Conservation (phyloP, 30 jellyfish, hydroid and myxozoan species). For the Calvadosia cruxmelitensis region DNA sequence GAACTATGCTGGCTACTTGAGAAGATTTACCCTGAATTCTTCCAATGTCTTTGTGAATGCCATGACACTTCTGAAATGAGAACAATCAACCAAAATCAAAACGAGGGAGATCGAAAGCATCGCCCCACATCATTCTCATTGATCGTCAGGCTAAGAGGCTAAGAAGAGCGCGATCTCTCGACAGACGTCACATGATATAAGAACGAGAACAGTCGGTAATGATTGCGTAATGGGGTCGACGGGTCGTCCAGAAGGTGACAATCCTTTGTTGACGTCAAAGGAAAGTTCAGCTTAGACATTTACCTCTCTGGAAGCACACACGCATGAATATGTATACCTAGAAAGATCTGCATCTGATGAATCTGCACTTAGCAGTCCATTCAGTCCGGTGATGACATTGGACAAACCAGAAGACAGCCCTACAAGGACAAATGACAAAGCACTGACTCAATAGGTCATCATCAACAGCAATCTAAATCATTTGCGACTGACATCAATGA, state of each 20-base stretch:
- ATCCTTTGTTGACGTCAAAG: neutral
- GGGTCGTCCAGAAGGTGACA: conserved; percentile 25
- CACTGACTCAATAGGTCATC: neutral
- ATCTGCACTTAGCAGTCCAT: neutral
- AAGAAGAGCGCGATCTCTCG: too few species aligned
- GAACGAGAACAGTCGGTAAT: too few species aligned
- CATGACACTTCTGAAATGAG: neutral
- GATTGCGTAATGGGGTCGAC: conserved; percentile 27
- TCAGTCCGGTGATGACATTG: neutral
- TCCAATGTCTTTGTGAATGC: neutral
- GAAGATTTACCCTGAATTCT: neutral
- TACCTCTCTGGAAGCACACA: too few species aligned
- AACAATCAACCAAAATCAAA: neutral
- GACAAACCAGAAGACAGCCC: neutral
- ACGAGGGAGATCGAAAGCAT: neutral
- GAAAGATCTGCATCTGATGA: too few species aligned
- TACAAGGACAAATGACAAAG: neutral
- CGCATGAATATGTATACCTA: too few species aligned
- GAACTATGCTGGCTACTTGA: too few species aligned
- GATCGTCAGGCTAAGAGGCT: too few species aligned
- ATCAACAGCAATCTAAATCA: neutral
- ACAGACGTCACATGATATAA: too few species aligned
- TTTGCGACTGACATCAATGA: neutral
- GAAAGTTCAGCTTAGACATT: neutral
- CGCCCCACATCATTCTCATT: neutral